Evolutionary conservation across 1,140 invertebrate genomes (phyloP).

Genomic region (Chrysopa pallens): DNA sequence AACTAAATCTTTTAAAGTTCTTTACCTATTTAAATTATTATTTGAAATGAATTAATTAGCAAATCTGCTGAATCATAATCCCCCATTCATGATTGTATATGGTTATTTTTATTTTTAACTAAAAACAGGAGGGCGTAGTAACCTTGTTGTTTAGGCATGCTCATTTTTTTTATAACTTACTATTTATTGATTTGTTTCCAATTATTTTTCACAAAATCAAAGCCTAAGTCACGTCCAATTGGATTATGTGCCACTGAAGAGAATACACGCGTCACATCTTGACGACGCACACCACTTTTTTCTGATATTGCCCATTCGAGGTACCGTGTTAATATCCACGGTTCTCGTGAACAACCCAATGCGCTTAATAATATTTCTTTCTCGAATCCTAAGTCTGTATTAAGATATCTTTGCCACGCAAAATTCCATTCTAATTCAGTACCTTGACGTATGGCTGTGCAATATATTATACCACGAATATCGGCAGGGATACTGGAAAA

Average conservation of each 20-base stretch:
- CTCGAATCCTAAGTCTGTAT: constrained; percentile 55
- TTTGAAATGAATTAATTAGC: no score
- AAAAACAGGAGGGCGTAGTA: background rate
- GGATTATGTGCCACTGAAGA: constrained; percentile 46
- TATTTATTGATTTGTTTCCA: constrained; percentile 49
- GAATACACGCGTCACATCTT: constrained; percentile 58
- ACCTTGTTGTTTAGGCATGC: background rate
- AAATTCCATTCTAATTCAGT: constrained; percentile 72
- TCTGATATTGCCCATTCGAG: constrained; percentile 48
- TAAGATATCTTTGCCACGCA: constrained; percentile 54
- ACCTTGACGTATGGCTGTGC: constrained; percentile 62
- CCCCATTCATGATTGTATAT: background rate
- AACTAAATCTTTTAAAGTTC: no score
- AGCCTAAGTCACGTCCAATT: constrained; percentile 53
- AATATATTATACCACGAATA: constrained; percentile 63
- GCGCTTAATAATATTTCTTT: constrained; percentile 54
- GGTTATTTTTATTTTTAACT: background rate
- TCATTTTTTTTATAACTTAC: constrained; percentile 30
- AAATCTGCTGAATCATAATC: background rate
- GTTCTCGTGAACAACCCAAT: constrained; percentile 57
- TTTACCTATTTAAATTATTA: no score
- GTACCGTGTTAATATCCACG: constrained; percentile 58
- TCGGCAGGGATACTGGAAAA: constrained; percentile 58
- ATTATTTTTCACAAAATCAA: constrained; percentile 52
- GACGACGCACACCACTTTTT: constrained; percentile 58